phyloP scores from a whole-genome alignment of 2,888 invertebrate genomes.

The Cephus sareptanus region DNA sequence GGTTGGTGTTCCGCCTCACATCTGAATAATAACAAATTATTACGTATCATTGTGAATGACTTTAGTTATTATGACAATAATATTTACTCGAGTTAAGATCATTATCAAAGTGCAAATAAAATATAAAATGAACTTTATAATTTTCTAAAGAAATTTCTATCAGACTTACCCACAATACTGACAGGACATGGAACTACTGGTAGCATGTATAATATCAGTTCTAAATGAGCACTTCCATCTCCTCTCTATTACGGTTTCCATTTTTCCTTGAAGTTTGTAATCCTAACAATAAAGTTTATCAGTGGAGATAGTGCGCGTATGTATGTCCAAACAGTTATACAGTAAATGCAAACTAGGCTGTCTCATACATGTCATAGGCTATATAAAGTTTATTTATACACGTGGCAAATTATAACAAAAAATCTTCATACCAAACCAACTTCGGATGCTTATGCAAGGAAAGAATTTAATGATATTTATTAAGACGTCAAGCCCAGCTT shows the following conservation, averaged over 20 bases:
- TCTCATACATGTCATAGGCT: neutral
- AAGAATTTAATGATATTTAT: neutral
- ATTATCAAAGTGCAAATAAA: too few species aligned
- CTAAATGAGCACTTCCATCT: neutral
- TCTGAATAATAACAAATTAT: neutral
- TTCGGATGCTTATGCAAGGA: neutral
- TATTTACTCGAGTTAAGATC: too few species aligned
- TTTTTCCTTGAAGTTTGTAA: neutral
- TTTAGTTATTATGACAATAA: neutral
- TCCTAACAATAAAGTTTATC: conserved; percentile 3
- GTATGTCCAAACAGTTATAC: neutral
- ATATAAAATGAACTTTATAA: too few species aligned
- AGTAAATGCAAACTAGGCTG: neutral
- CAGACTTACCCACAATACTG: neutral
- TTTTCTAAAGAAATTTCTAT: neutral
- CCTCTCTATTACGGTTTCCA: neutral
- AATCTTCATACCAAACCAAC: neutral
- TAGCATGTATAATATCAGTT: neutral
- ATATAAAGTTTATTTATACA: too few species aligned
- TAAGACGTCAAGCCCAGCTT: neutral
- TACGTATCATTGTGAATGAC: neutral
- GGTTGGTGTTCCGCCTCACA: neutral
- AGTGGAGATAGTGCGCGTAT: neutral
- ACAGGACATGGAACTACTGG: neutral
- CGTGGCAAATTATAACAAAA: too few species aligned